These are phyloP conservation scores for Anorthoa munda DNA, from an alignment of 2,888 invertebrate genomes.

Conservation along the genomic window DNA sequence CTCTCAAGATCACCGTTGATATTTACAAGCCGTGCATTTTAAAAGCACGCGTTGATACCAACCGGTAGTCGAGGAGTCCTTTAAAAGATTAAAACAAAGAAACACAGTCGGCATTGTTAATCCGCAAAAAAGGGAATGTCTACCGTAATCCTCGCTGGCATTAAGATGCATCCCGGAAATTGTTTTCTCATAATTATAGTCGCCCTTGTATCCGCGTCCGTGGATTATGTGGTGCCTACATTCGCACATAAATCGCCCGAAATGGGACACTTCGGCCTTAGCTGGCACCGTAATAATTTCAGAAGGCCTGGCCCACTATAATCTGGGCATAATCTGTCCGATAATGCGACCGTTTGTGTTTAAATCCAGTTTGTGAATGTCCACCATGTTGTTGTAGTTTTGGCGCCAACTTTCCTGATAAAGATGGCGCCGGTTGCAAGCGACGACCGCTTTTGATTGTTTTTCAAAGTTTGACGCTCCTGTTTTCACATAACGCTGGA, in stretches of 20 bases:
- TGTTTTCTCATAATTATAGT: constrained; percentile 91
- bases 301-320: constrained; percentile 86
- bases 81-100: constrained; percentile 66
- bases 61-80: constrained; percentile 41
- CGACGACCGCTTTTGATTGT: constrained; percentile 70
- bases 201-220: constrained; percentile 78
- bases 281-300: constrained; percentile 89
- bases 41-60: constrained; percentile 29
- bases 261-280: constrained; percentile 90
- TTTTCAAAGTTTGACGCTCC: constrained; percentile 69
- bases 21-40: constrained; percentile 2
- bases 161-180: constrained; percentile 89
- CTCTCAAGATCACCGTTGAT: neutral
- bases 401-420: constrained; percentile 80
- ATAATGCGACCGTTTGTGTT: constrained; percentile 88
- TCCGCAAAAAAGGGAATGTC: constrained; percentile 73
- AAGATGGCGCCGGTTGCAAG: constrained; percentile 81
- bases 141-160: constrained; percentile 83
- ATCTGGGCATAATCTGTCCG: constrained; percentile 90
- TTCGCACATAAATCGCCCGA: constrained; percentile 89
- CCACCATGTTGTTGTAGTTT: constrained; percentile 84
- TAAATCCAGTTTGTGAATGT: constrained; percentile 83
- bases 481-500: constrained; percentile 60
- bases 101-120: constrained; percentile 63
- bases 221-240: constrained; percentile 87